Evolutionary conservation across 2,113 vertebrate genomes (phyloP).

Genomic region (Mixornis gularis): DNA sequence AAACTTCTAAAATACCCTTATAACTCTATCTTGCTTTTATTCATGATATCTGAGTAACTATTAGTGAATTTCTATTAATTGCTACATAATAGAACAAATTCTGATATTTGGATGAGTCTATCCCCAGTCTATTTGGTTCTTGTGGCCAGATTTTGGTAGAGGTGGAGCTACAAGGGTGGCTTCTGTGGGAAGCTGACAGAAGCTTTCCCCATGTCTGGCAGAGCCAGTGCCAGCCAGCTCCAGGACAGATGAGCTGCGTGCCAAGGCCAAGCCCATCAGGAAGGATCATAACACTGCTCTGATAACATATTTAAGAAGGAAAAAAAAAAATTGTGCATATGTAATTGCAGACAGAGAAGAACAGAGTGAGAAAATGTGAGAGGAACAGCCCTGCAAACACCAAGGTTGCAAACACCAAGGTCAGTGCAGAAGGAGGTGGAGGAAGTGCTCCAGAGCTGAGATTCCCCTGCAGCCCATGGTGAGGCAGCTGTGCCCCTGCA

Average conservation of each 20-base stretch:
- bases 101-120: background rate
- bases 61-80: background rate
- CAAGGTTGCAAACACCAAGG: background rate
- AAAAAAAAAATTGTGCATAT: background rate
- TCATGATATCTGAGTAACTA: background rate
- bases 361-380: background rate
- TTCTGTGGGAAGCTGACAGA: background rate
- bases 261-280: background rate
- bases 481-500: background rate
- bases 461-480: background rate
- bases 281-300: background rate
- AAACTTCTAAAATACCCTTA: background rate
- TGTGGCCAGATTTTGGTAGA: background rate
- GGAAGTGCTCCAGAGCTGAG: background rate
- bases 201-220: background rate
- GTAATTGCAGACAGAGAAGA: background rate
- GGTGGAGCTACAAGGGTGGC: background rate
- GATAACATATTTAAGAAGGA: background rate
- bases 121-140: background rate
- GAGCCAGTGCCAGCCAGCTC: background rate
- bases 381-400: background rate
- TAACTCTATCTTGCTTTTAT: background rate
- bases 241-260: rapidly evolving
- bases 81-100: background rate
- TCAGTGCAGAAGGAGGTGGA: background rate